Percentiles rank a stretch among this genome's conserved stretches.
phyloP scores from a whole-genome alignment of 2,888 invertebrate species.

The Phanerotoma sp. region DNA sequence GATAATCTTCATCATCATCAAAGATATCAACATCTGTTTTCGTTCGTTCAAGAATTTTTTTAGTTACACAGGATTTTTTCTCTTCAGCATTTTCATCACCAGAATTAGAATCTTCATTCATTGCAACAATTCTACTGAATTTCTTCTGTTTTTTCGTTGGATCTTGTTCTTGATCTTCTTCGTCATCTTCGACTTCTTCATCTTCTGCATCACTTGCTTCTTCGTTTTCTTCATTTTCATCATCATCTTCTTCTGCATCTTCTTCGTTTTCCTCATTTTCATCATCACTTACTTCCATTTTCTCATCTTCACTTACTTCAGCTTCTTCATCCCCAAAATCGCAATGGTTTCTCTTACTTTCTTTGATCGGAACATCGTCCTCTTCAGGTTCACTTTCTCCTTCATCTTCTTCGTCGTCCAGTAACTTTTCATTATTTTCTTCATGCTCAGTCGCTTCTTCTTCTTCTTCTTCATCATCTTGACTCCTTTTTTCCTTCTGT shows the following conservation, averaged over 20 bases:
- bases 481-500: slow-evolving; percentile 62
- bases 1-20: slow-evolving; percentile 25
- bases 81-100: slow-evolving; percentile 5
- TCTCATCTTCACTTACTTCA: slow-evolving; percentile 58
- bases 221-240: slow-evolving; percentile 58
- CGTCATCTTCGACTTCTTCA: slow-evolving; percentile 48
- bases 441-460: slow-evolving; percentile 37
- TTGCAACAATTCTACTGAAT: slow-evolving; percentile 41
- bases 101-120: slow-evolving; percentile 44
- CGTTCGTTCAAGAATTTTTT: slow-evolving; percentile 24
- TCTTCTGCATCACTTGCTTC: slow-evolving; percentile 60
- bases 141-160: slow-evolving; percentile 32
- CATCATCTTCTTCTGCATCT: slow-evolving; percentile 58
- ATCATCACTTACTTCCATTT: slow-evolving; percentile 47
- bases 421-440: slow-evolving; percentile 40
- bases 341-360: slow-evolving; percentile 41
- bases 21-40: slow-evolving; percentile 40
- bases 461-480: slow-evolving; percentile 52
- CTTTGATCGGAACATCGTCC: slow-evolving; percentile 47
- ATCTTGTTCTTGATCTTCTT: slow-evolving; percentile 30
- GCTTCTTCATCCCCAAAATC: slow-evolving; percentile 61
- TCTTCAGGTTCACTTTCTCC: slow-evolving; percentile 50
- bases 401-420: slow-evolving; percentile 52
- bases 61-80: background rate
- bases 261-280: slow-evolving; percentile 56